Evolutionary conservation across 2,888 invertebrate species (phyloP), one percentile per base, ranked within the genome.

Genomic region (Alloscopus bannaensis): DNA sequence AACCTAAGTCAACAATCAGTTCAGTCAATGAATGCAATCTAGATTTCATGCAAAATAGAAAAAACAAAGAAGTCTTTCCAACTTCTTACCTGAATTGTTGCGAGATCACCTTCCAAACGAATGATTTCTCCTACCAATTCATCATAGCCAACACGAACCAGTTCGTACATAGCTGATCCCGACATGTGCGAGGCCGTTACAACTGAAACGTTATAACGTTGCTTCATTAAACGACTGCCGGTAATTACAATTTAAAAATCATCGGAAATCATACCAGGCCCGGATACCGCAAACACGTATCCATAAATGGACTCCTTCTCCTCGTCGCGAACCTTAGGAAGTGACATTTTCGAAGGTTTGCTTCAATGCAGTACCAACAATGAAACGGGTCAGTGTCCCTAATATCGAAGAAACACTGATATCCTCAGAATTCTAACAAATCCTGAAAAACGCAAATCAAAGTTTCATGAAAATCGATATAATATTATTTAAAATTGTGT

Each of bases 41-140:
- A n/a, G n/a, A n/a, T n/a, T n/a, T n/a, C n/a, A n/a, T n/a, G n/a
- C n/a, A n/a, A n/a, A n/a, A n/a, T n/a, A n/a, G n/a, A n/a, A n/a
- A n/a, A n/a, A n/a, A n/a, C n/a, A n/a, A 36, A 36, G 36, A 36
- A 36, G 6, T 36, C 6, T 36, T 24, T 4, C 11, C 22, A 55
- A 42, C 0, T 26, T 90, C 90, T 88, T 91, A 96, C 99, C 92
- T 99, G 99, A 89, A 99, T 99, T 86, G 99, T 99, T 81, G 99
- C 99, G 94, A 98, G 95, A 90, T 99, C 99, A 80, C 98, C 98
- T 90, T 99, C 99, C 83, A 99, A 92, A 90, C 99, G 94, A 90
- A 99, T 99, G 90, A 99, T 99, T 91, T 99, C 99, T 85, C 99
- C 99, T 18, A 99, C 99, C 87, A 99, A 91, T 90, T 99, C 98